These are phyloP conservation scores for Coenobita brevimanus DNA, from an alignment of 1,140 invertebrate genomes.

Conservation along the genomic window DNA sequence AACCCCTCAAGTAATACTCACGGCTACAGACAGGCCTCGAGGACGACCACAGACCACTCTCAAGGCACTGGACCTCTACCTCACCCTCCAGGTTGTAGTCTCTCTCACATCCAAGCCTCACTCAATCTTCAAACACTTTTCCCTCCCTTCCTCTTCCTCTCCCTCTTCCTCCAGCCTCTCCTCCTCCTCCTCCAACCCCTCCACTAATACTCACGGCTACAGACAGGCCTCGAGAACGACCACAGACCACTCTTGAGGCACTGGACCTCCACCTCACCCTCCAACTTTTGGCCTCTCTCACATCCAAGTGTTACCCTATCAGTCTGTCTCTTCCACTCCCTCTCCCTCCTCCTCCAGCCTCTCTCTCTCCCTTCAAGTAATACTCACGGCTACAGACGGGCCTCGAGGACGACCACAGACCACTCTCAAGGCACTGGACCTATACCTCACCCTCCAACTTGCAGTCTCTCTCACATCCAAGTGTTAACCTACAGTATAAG, in stretches of 20 bases:
- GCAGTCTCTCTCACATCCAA: conserved; percentile 71
- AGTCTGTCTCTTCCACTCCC: conserved; percentile 14
- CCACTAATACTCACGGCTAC: conserved; percentile 5
- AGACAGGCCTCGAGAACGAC: conserved; percentile 70
- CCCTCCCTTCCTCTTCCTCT: no score
- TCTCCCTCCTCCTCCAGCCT: no score
- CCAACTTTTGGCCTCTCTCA: conserved; percentile 71
- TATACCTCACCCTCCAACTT: conserved; percentile 69
- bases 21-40: conserved; percentile 61
- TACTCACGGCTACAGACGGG: conserved; percentile 61
- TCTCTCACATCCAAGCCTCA: conserved; percentile 70
- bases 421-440: conserved; percentile 69
- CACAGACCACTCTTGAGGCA: conserved; percentile 71
- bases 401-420: conserved; percentile 71
- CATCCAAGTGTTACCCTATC: conserved; percentile 68
- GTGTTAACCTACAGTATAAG: no score
- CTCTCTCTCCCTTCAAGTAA: no score
- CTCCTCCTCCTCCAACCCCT: no score
- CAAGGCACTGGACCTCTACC: conserved; percentile 66
- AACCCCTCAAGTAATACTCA: conserved; percentile 9
- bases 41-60: conserved; percentile 71
- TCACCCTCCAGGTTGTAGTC: conserved; percentile 71
- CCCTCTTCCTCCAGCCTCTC: no score
- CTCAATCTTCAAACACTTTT: conserved; percentile 12
- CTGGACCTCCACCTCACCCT: conserved; percentile 68